These are phyloP conservation scores for Hyppa rectilinea DNA, from an alignment of 2,888 invertebrate species.

Conservation along the genomic window DNA sequence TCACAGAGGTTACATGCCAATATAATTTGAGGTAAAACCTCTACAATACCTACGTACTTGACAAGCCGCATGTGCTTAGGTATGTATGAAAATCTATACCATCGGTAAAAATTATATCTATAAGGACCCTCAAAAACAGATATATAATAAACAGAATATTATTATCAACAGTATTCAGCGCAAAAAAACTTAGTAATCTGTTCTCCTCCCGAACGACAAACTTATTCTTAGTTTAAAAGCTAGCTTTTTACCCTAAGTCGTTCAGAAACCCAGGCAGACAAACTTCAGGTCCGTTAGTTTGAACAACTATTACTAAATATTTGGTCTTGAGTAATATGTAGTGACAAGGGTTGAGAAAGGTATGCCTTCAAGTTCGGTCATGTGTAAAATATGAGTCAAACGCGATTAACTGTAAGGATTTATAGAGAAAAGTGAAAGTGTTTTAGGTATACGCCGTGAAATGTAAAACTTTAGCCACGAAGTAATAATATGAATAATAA, in stretches of 20 bases:
- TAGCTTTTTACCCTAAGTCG: background rate
- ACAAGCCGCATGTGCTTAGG: too few relatives aligned
- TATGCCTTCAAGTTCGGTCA: constrained; percentile 40
- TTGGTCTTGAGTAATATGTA: constrained; percentile 50
- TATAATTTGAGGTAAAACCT: too few relatives aligned
- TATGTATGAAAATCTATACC: too few relatives aligned
- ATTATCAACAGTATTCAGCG: too few relatives aligned
- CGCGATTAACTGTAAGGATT: constrained; percentile 47
- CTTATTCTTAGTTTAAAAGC: background rate
- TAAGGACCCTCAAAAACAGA: too few relatives aligned
- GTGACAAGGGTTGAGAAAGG: constrained; percentile 56
- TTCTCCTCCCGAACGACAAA: too few relatives aligned
- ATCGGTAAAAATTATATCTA: too few relatives aligned
- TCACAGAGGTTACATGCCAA: too few relatives aligned
- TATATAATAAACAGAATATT: too few relatives aligned
- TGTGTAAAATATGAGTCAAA: constrained; percentile 52
- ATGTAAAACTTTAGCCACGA: constrained; percentile 21
- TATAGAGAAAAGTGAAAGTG: constrained; percentile 41
- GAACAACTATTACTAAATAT: constrained; percentile 52
- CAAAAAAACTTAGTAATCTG: too few relatives aligned
- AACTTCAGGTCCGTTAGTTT: constrained; percentile 32
- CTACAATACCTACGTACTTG: too few relatives aligned
- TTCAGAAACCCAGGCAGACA: constrained; percentile 16
- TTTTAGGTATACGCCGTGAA: constrained; percentile 21
- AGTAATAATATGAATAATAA: background rate